Conservation (phyloP, 2,888 invertebrate species). For the Cephus pulcher region DNA sequence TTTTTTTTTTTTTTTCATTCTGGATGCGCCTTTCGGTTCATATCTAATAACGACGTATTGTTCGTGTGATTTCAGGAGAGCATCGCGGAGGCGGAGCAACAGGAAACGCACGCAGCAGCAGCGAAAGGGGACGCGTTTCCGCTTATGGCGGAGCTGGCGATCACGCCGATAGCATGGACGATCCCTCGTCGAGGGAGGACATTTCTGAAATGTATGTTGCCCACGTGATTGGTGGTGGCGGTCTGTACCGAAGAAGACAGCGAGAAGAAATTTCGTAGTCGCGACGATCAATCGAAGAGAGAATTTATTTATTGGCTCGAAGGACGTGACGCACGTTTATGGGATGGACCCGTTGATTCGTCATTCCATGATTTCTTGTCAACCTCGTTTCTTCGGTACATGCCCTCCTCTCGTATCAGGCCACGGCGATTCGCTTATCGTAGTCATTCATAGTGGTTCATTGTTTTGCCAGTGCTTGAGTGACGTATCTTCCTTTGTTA, state of each 20-base stretch:
- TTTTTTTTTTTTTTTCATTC: neutral
- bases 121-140: constrained; percentile 60
- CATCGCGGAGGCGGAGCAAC: constrained; percentile 59
- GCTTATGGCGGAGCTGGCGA: constrained; percentile 54
- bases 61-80: constrained; percentile 65
- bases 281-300: neutral
- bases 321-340: neutral
- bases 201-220: constrained; percentile 62
- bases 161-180: constrained; percentile 61
- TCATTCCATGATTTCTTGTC: neutral
- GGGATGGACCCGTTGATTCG: neutral
- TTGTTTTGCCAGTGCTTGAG: neutral
- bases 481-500: neutral
- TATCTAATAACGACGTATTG: constrained; percentile 24
- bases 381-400: neutral
- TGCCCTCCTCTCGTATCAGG: neutral
- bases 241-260: neutral
- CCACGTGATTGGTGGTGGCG: neutral
- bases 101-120: constrained; percentile 57
- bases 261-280: neutral
- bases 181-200: constrained; percentile 63
- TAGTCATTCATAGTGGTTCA: neutral
- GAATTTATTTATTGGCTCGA: neutral
- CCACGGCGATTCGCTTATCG: neutral
- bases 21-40: neutral